Conservation (phyloP, 2,888 invertebrate genomes). For the Atrina japonica region DNA sequence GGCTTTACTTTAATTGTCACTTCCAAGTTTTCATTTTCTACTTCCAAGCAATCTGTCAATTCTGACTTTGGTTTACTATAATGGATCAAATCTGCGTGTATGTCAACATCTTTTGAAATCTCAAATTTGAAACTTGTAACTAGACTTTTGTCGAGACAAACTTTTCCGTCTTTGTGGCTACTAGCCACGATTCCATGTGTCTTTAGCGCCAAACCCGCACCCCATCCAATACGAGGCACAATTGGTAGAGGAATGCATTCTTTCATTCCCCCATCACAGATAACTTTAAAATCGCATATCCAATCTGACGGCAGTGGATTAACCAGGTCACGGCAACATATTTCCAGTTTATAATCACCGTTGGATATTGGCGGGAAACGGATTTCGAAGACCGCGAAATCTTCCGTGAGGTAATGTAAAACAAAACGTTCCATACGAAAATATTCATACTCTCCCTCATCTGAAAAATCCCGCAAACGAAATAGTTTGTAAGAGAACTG, state of each 20-base stretch:
- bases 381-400: conserved; percentile 49
- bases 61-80: conserved; percentile 43
- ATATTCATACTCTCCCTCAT: conserved; percentile 57
- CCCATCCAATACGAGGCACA: conserved; percentile 56
- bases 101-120: conserved; percentile 38
- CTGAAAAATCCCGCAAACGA: conserved; percentile 42
- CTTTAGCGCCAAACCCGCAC: conserved; percentile 45
- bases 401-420: conserved; percentile 49
- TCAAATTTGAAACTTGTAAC: conserved; percentile 50
- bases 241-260: conserved; percentile 53
- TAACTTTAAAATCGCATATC: conserved; percentile 58
- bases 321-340: conserved; percentile 51
- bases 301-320: conserved; percentile 45
- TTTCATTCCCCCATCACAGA: conserved; percentile 48
- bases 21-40: conserved; percentile 41
- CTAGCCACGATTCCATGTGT: conserved; percentile 39
- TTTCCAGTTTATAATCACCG: conserved; percentile 56
- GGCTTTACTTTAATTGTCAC: conserved; percentile 51
- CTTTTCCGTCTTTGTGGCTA: conserved; percentile 43
- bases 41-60: conserved; percentile 39
- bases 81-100: conserved; percentile 52
- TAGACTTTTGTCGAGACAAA: conserved; percentile 48
- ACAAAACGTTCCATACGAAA: conserved; percentile 46
- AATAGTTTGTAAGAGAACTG: conserved; percentile 52
- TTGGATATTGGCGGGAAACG: conserved; percentile 49